These are phyloP conservation scores for Aphidoletes aphidimyza DNA, from an alignment of 2,888 invertebrate genomes.

Conservation along the genomic window DNA sequence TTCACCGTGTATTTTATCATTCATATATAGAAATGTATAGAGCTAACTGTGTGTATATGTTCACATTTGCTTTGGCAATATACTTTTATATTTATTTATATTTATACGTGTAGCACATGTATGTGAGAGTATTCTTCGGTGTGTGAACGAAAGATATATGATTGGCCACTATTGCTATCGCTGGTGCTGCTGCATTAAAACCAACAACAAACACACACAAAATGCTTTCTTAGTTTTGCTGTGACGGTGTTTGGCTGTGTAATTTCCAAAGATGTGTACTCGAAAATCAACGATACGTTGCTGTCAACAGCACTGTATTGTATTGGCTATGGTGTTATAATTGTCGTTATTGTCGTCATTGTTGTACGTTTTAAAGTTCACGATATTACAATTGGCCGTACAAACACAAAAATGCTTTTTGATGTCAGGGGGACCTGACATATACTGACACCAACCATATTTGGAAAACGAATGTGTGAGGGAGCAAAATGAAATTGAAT, in stretches of 20 bases:
- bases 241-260: not conserved
- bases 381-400: not conserved
- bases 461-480: not conserved
- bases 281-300: not conserved
- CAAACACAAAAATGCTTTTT: not conserved
- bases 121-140: not conserved
- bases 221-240: not conserved
- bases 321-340: slow-evolving; percentile 22
- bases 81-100: too few species aligned
- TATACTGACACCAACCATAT: too few species aligned
- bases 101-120: too few species aligned
- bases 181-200: not conserved
- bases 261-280: not conserved
- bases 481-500: not conserved
- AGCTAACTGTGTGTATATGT: too few species aligned
- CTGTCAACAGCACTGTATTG: not conserved
- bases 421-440: too few species aligned
- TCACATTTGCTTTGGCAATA: too few species aligned
- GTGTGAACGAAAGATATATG: slow-evolving; percentile 7
- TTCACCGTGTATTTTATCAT: too few species aligned
- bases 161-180: not conserved
- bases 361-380: slow-evolving; percentile 2
- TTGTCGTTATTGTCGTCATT: slow-evolving; percentile 18
- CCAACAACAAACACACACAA: slow-evolving; percentile 7
- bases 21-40: too few species aligned